Base-by-base conservation (phyloP, 1,140 invertebrate genomes). In the Bombus terrestris region DNA sequence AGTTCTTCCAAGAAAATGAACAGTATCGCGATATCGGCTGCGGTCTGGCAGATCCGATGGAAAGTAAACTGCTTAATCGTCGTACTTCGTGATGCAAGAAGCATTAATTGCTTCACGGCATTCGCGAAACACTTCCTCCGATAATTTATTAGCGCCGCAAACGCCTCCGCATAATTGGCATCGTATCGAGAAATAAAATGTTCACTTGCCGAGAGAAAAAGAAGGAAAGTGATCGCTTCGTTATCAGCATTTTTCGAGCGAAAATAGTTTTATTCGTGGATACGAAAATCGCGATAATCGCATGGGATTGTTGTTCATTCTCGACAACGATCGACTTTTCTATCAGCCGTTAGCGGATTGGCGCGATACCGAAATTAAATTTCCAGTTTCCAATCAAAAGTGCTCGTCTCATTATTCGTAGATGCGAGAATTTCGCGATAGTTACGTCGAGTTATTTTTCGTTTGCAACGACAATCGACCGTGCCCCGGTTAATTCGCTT, bases 41-140 rank as follows among this genome's bases (percentile, higher is more conserved):
- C 64, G 43, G 69, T 81, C 28, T 9, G 32, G 28, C 1, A 32
- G 78, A 18, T 15, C 43, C 18, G 68, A 53, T 43, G n/a, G 47
- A 59, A 59, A 73, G 68, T 62, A n/a, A 62, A 73, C 39, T 73
- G 79, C 28, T 72, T 41, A 22, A 72, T 73, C 47, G 28, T 72
- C 18, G 37, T 41, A 41, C 59, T 15, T 43, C 37, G 68, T n/a
- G 18, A 18, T 5, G n/a, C 68, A 62, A 73, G 79, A 35, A 81
- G 22, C 47, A 22, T 73, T 73, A 81, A 73, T 73, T 81, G 79
- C 32, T 32, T 28, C 18, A 10, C 3, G 25, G 39, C 5, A 25
- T 15, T 53, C 47, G 32, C 79, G 35, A 37, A 72, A 72, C 5
- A 41, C 47, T 32, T 53, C 10, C 79, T 37, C 15, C 28, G 43